Evolutionary conservation across 2,113 vertebrate genomes (phyloP), one percentile per base, ranked within the genome.

Genomic region (Engystomops pustulosus): DNA sequence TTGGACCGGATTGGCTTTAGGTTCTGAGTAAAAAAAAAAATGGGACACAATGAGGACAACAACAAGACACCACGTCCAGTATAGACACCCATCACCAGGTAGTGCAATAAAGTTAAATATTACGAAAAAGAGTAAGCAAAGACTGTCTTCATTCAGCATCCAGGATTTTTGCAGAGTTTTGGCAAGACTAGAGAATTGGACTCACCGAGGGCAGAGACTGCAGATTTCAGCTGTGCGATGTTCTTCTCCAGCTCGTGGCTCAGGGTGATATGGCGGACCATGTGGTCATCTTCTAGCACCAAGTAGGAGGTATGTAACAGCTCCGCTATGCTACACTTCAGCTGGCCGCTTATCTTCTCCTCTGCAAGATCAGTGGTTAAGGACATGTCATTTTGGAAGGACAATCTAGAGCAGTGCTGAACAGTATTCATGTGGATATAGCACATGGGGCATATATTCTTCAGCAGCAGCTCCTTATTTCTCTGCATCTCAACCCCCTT

Each of bases 221-320:
- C 94, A 1, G 85, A 30, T 60, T 88, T 91, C 85, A 99, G 88
- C 0, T 89, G 88, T 71, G 93, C 88, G 30, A 97, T 88, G 4
- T 90, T 93, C 86, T 92, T 91, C 84, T 97, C 95, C 65, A 98
- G 86, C 36, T 92, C 90, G 78, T 97, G 95, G 18, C 88, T 88
- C 30, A 96, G 86, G 85, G 88, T 44, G 81, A 95, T 89, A 1
- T 94, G 91, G 65, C 89, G 89, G 17, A 91, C 86, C 18, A 98
- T 94, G 86, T 89, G 89, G 79, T 98, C 96, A 83, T 98, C 96
- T 0, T 89, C 96, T 69, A 99, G 91, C 17, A 87, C 68, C 0
- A 95, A 91, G 88, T 95, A 94, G 88, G 93, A 96, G 83, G 88
- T 90, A 87, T 96, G 94, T 27, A 99, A 92, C 36, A 97, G 93